These are phyloP conservation scores for Benitochromis conjunctus DNA, from an alignment of 2,113 vertebrate genomes.

Conservation along the genomic window DNA sequence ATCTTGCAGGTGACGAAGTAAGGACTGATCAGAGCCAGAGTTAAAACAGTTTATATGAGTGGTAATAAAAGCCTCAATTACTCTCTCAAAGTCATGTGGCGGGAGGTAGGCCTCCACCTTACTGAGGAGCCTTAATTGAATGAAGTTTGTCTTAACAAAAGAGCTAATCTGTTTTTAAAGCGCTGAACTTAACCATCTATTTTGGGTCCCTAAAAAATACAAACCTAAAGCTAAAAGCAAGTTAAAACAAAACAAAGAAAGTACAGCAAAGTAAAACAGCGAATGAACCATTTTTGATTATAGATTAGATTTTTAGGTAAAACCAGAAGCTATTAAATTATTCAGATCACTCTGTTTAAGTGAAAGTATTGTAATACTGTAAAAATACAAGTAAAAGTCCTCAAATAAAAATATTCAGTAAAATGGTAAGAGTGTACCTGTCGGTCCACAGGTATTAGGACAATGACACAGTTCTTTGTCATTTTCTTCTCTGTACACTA, in stretches of 20 bases:
- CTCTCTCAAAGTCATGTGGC: neutral
- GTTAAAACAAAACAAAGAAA: neutral
- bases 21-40: neutral
- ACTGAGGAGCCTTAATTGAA: neutral
- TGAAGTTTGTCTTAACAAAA: neutral
- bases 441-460: neutral
- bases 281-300: neutral
- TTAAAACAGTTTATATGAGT: neutral
- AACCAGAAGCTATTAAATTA: neutral
- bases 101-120: neutral
- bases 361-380: neutral
- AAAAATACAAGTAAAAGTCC: neutral
- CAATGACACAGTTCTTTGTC: neutral
- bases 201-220: neutral
- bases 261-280: neutral
- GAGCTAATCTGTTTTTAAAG: neutral
- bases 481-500: too few species aligned
- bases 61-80: neutral
- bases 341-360: neutral
- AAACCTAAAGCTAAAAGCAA: neutral
- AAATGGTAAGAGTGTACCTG: rapidly evolving
- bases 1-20: neutral
- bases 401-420: neutral
- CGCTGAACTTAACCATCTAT: neutral
- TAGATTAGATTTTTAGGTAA: neutral